A percentile compares a stretch with the other conserved stretches of the same genome.
phyloP scores from a whole-genome alignment of 2,113 vertebrate genomes.

The Polyodon spathula region DNA sequence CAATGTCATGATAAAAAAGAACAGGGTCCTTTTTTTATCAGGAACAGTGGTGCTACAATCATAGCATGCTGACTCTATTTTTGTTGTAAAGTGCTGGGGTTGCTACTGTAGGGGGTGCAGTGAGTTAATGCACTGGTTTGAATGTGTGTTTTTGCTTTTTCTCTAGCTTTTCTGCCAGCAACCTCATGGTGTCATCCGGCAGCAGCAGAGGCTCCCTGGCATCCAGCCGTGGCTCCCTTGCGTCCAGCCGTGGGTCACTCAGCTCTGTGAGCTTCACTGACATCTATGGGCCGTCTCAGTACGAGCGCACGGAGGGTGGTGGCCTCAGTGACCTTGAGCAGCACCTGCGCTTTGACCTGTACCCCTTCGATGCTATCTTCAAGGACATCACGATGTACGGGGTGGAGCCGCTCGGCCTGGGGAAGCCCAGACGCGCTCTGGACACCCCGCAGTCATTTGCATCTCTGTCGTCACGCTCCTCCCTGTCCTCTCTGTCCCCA shows the following conservation, averaged over 20 bases:
- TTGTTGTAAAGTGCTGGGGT: too few relatives aligned
- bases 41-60: too few relatives aligned
- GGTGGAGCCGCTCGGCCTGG: slow-evolving; percentile 47
- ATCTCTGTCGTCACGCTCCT: slow-evolving; percentile 87
- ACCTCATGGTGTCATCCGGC: slow-evolving; percentile 86
- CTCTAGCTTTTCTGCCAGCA: slow-evolving; percentile 84
- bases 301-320: slow-evolving; percentile 65
- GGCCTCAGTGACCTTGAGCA: slow-evolving; percentile 56
- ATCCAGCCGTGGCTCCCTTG: slow-evolving; percentile 84
- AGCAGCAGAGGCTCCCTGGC: slow-evolving; percentile 90
- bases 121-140: too few relatives aligned
- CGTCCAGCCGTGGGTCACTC: slow-evolving; percentile 89
- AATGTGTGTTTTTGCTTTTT: slow-evolving; percentile 15
- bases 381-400: slow-evolving; percentile 56
- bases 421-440: slow-evolving; percentile 71
- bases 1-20: too few relatives aligned
- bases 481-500: slow-evolving; percentile 86
- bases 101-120: too few relatives aligned
- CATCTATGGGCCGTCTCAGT: slow-evolving; percentile 91
- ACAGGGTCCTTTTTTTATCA: too few relatives aligned
- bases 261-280: slow-evolving; percentile 95
- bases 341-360: slow-evolving; percentile 74
- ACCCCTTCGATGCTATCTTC: slow-evolving; percentile 62
- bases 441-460: slow-evolving; percentile 89
- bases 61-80: too few relatives aligned